These are phyloP conservation scores for Mactra quadrangularis DNA, from an alignment of 1,140 invertebrate species.

Conservation along the genomic window DNA sequence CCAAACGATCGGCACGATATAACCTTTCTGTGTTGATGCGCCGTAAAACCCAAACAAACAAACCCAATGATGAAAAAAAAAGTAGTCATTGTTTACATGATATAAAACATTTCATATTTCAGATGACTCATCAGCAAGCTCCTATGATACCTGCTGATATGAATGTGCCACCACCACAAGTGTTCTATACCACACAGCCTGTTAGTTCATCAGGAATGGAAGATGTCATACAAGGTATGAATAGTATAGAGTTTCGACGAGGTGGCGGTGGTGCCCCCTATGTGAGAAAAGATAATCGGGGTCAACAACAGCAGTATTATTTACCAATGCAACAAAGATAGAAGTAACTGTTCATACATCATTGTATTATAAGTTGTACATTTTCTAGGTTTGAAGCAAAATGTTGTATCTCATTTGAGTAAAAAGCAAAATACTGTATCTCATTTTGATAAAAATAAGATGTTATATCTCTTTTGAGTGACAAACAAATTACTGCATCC, in stretches of 20 bases:
- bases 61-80: too few species aligned
- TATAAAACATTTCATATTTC: neutral
- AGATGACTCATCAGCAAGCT: slow-evolving; percentile 36
- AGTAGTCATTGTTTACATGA: too few species aligned
- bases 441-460: too few species aligned
- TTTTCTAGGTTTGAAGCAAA: too few species aligned
- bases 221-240: slow-evolving; percentile 33
- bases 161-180: slow-evolving; percentile 53
- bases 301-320: slow-evolving; percentile 48
- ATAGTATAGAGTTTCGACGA: slow-evolving; percentile 52
- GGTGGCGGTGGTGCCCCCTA: slow-evolving; percentile 47
- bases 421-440: too few species aligned
- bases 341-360: neutral
- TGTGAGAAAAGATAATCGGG: neutral
- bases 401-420: too few species aligned
- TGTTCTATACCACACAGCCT: slow-evolving; percentile 47
- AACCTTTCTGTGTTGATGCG: too few species aligned
- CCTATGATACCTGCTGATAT: slow-evolving; percentile 31
- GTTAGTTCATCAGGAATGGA: neutral
- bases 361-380: too few species aligned
- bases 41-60: too few species aligned
- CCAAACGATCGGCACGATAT: too few species aligned
- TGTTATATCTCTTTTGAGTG: too few species aligned
- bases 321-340: slow-evolving; percentile 46
- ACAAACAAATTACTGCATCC: too few species aligned